Conservation (phyloP, 1,140 invertebrate genomes). For the Drosophila rhopaloa region DNA sequence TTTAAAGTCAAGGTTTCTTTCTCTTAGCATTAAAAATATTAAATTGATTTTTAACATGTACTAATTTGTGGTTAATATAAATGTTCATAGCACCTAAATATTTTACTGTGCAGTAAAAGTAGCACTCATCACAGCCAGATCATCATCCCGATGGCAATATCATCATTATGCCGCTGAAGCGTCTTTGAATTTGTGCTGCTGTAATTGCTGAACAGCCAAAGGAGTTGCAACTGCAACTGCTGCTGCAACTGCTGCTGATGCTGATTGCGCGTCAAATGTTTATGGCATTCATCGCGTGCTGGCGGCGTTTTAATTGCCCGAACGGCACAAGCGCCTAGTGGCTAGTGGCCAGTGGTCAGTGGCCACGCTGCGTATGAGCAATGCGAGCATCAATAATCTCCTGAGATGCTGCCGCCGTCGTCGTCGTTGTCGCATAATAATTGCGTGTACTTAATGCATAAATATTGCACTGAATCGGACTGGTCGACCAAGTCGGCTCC, state of each 20-base stretch:
- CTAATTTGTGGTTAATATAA: neutral
- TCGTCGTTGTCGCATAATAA: conserved; percentile 74
- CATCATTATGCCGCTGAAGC: conserved; percentile 46
- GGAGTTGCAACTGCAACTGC: conserved; percentile 37
- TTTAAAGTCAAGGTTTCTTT: neutral
- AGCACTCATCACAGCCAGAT: conserved; percentile 48
- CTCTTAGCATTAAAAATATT: neutral
- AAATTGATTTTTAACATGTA: no score
- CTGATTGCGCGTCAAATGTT: conserved; percentile 81
- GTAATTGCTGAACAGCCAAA: conserved; percentile 27
- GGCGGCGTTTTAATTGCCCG: conserved; percentile 76
- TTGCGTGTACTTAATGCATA: conserved; percentile 83
- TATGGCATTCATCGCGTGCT: conserved; percentile 82
- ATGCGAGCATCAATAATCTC: conserved; percentile 78
- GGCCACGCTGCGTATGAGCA: conserved; percentile 78
- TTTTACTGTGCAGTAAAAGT: conserved; percentile 50
- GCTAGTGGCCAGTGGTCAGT: conserved; percentile 14
- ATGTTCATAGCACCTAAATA: neutral
- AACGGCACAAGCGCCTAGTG: conserved; percentile 53
- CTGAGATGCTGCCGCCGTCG: conserved; percentile 64
- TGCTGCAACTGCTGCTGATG: conserved; percentile 36
- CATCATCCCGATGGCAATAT: conserved; percentile 44
- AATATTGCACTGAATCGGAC: conserved; percentile 69
- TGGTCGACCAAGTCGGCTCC: conserved; percentile 52
- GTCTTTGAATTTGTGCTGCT: conserved; percentile 55